Percentiles rank a stretch among this genome's conserved stretches.
Conservation (phyloP, 1,140 invertebrate species). For the Galendromus occidentalis region DNA sequence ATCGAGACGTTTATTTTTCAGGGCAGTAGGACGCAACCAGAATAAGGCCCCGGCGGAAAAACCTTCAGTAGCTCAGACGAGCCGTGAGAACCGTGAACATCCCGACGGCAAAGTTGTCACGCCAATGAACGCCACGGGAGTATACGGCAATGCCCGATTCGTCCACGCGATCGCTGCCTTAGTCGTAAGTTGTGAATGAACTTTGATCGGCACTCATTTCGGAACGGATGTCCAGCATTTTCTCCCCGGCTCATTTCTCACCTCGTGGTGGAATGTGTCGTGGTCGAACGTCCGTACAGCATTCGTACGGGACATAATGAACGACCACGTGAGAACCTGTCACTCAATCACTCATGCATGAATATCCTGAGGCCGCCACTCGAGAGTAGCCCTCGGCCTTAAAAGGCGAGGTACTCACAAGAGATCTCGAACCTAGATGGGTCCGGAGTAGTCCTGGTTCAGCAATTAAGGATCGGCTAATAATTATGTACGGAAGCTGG, state of each 20-base stretch:
- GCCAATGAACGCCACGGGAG: neutral
- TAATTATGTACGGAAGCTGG: too few species aligned
- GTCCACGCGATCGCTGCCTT: neutral
- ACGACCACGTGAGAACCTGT: neutral
- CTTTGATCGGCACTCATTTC: neutral
- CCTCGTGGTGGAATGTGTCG: neutral
- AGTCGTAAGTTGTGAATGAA: neutral
- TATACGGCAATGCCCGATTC: neutral
- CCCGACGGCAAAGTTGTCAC: too few species aligned
- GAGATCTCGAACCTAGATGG: too few species aligned
- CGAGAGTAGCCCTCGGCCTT: too few species aligned
- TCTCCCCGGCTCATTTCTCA: neutral
- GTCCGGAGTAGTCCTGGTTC: too few species aligned
- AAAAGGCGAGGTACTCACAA: too few species aligned
- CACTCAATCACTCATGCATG: neutral
- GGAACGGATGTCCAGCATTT: neutral
- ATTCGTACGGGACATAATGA: neutral
- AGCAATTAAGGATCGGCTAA: too few species aligned
- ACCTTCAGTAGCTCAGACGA: too few species aligned
- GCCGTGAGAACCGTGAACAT: too few species aligned
- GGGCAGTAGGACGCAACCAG: too few species aligned
- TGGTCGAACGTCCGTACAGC: neutral
- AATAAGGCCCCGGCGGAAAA: too few species aligned
- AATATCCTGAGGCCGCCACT: neutral
- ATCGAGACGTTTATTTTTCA: too few species aligned